A percentile compares a stretch with the other conserved stretches of the same genome.
Conservation (phyloP, 2,888 invertebrate species). For the Eueremaeus valkanovi region DNA sequence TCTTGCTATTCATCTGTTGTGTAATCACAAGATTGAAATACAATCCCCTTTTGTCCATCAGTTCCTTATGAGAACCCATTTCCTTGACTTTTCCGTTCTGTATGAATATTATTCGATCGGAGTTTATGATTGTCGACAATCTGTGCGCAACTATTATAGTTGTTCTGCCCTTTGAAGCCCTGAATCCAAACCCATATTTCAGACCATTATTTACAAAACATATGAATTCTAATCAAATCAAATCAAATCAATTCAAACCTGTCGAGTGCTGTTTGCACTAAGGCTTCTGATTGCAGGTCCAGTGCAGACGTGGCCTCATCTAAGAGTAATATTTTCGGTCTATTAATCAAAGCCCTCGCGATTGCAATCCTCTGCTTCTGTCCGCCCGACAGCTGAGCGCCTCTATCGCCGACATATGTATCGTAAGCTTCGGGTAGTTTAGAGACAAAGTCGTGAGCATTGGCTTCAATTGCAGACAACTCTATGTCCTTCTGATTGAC, state of each 20-base stretch:
- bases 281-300: constrained; percentile 50
- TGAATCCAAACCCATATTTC: too few relatives aligned
- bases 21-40: constrained; percentile 68
- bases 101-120: constrained; percentile 57
- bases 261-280: constrained; percentile 49
- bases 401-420: constrained; percentile 72
- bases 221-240: constrained; percentile 66
- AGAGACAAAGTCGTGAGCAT: constrained; percentile 69
- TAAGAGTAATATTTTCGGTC: constrained; percentile 54
- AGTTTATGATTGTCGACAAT: constrained; percentile 57
- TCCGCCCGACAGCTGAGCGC: constrained; percentile 74
- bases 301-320: constrained; percentile 54
- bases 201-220: too few relatives aligned
- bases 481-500: constrained; percentile 60
- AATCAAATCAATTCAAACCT: not conserved
- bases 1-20: constrained; percentile 53
- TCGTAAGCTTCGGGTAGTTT: constrained; percentile 59
- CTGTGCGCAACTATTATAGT: constrained; percentile 73
- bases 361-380: constrained; percentile 77
- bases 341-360: constrained; percentile 67
- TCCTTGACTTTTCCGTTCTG: constrained; percentile 69
- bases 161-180: constrained; percentile 61
- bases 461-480: constrained; percentile 67
- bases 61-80: constrained; percentile 64
- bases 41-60: constrained; percentile 63